Evolutionary conservation across 2,888 invertebrate species (phyloP).

Genomic region (Sericinus montela): DNA sequence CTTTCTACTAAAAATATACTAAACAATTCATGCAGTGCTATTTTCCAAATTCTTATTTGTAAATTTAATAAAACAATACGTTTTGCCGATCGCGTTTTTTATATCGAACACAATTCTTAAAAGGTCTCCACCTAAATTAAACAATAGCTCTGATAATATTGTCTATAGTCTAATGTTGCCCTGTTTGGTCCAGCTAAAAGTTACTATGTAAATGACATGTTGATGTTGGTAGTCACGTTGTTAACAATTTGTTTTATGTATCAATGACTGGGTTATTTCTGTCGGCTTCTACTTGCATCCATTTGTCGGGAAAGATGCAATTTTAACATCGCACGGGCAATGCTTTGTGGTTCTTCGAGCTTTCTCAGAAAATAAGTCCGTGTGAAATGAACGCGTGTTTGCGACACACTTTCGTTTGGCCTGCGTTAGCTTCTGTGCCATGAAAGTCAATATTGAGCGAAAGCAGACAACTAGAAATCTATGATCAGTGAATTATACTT

Average conservation of each 20-base stretch:
- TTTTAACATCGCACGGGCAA: conserved; percentile 7
- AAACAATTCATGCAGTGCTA: no score
- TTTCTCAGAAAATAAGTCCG: conserved; percentile 29
- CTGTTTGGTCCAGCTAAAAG: not conserved
- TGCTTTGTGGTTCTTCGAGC: conserved; percentile 26
- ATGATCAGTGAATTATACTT: conserved; percentile 6
- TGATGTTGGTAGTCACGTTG: no score
- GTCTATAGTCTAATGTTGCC: no score
- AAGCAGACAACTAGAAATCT: conserved; percentile 27
- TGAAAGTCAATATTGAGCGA: conserved; percentile 29
- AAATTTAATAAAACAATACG: no score
- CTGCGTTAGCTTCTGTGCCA: conserved; percentile 26
- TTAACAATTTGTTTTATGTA: no score
- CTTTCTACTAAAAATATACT: no score
- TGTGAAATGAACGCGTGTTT: conserved; percentile 26
- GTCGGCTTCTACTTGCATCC: not conserved
- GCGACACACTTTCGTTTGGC: conserved; percentile 36
- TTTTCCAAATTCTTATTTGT: no score
- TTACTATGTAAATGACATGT: no score
- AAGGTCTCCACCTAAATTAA: no score
- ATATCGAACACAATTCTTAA: no score
- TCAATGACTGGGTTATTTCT: not conserved
- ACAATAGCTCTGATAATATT: no score
- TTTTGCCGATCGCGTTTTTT: no score
- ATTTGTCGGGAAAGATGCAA: not conserved